Percentiles rank a stretch among this genome's conserved stretches.
Evolutionary conservation across 2,797 vertebrate genomes (phyloP).

Genomic region (Falco biarmicus): DNA sequence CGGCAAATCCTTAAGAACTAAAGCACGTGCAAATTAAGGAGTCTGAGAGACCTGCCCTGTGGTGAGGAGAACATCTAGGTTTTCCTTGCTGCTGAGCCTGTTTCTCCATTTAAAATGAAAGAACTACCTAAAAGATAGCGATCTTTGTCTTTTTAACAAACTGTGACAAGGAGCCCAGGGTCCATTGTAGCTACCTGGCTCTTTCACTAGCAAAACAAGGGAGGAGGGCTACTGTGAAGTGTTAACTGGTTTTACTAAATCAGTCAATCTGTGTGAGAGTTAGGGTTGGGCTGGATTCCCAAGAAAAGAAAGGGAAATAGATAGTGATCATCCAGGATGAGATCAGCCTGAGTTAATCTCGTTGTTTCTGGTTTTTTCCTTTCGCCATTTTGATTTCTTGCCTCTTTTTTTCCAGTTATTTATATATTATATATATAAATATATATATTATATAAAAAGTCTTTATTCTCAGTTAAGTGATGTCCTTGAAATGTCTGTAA

Average conservation of each 20-base stretch:
- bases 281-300: background rate
- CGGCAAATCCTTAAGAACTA: background rate
- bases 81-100: background rate
- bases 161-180: background rate
- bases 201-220: background rate
- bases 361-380: background rate
- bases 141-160: background rate
- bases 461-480: background rate
- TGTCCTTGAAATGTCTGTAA: background rate
- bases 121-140: background rate
- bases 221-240: background rate
- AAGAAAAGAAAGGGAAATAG: background rate
- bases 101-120: background rate
- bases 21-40: background rate
- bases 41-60: background rate
- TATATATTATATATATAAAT: too few relatives aligned
- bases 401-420: background rate
- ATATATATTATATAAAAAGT: too few relatives aligned
- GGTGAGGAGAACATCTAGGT: accelerated
- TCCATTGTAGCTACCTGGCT: background rate
- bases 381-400: background rate
- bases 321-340: conserved; percentile 4
- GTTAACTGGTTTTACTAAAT: background rate
- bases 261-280: background rate
- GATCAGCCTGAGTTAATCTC: background rate